Conservation (phyloP, 2,113 vertebrate species). For the Brachionichthys hirsutus region DNA sequence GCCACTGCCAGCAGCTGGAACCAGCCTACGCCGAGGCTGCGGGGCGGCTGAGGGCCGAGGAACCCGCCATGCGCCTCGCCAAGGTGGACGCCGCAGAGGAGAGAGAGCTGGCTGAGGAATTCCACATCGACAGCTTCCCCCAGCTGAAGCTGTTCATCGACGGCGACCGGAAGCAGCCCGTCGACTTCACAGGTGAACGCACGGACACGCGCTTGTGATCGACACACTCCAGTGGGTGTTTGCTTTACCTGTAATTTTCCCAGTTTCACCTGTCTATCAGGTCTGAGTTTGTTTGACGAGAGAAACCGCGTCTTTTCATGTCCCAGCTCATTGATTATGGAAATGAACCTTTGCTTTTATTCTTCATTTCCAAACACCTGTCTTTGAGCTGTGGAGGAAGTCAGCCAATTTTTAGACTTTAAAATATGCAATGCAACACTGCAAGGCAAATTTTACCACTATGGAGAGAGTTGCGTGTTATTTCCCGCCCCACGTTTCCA, state of each 20-base stretch:
- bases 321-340: too few species aligned
- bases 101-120: constrained; percentile 80
- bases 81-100: constrained; percentile 84
- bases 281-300: too few species aligned
- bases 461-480: too few species aligned
- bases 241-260: neutral
- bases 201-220: neutral
- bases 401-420: too few species aligned
- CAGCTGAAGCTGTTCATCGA: constrained; percentile 83
- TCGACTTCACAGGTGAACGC: constrained; percentile 75
- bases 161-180: constrained; percentile 79
- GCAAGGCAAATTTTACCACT: too few species aligned
- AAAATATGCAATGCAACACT: too few species aligned
- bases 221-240: neutral
- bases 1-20: constrained; percentile 84
- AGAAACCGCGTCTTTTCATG: too few species aligned
- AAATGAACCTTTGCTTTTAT: too few species aligned
- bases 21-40: constrained; percentile 82
- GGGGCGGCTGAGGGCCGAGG: constrained; percentile 69
- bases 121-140: constrained; percentile 80
- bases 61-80: constrained; percentile 69
- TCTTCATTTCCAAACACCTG: too few species aligned
- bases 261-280: too few species aligned
- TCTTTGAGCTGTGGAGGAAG: too few species aligned
- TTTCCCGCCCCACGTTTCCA: too few species aligned